Conservation (phyloP, 2,888 invertebrate species). For the Trichogramma dendrolimi region DNA sequence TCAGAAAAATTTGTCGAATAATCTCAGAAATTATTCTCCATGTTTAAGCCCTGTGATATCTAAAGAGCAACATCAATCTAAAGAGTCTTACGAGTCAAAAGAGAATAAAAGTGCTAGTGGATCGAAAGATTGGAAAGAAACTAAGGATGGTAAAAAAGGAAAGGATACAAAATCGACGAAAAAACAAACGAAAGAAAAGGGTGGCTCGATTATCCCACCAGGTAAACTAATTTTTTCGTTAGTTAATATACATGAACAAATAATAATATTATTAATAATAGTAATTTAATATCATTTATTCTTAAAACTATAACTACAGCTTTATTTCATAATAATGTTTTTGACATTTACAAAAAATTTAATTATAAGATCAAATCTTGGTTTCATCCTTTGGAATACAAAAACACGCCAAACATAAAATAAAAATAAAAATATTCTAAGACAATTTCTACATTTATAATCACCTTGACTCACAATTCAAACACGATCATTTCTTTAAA, state of each 20-base stretch:
- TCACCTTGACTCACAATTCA: too few relatives aligned
- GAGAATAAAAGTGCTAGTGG: constrained; percentile 28
- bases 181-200: constrained; percentile 21
- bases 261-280: not conserved
- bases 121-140: constrained; percentile 7
- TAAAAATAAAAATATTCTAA: too few relatives aligned
- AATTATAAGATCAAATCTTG: too few relatives aligned
- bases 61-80: constrained; percentile 35
- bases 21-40: constrained; percentile 39
- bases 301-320: not conserved
- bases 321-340: not conserved
- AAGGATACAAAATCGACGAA: constrained; percentile 14
- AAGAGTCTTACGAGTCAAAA: constrained; percentile 30
- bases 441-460: too few relatives aligned
- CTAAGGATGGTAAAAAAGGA: not conserved
- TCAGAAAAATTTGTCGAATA: constrained; percentile 42
- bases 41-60: constrained; percentile 41
- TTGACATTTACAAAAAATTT: too few relatives aligned
- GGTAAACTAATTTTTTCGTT: constrained; percentile 20
- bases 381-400: too few relatives aligned
- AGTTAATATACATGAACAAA: too few relatives aligned
- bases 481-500: too few relatives aligned
- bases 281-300: not conserved
- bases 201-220: constrained; percentile 7
- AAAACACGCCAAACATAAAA: too few relatives aligned